These are phyloP conservation scores for Ornithorhynchus anatinus DNA, from an alignment of 2,113 vertebrate species.

Conservation along the genomic window DNA sequence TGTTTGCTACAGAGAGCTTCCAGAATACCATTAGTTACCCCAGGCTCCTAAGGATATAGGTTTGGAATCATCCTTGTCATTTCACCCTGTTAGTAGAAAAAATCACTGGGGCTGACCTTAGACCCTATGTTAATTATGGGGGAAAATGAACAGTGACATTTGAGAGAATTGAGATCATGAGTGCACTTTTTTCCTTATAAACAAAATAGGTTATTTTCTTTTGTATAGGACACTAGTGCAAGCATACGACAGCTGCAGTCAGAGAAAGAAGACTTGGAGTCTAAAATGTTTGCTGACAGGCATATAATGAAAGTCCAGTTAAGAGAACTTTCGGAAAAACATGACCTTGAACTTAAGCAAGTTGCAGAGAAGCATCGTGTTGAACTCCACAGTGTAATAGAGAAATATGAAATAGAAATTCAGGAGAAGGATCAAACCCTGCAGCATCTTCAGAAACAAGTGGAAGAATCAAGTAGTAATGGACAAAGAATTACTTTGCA, in stretches of 20 bases:
- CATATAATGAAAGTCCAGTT: conserved; percentile 90
- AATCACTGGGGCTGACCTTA: too few species aligned
- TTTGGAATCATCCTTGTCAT: too few species aligned
- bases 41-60: too few species aligned
- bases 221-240: conserved; percentile 76
- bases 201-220: background rate
- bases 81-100: too few species aligned
- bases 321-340: conserved; percentile 86
- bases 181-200: too few species aligned
- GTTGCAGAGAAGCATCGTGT: conserved; percentile 60
- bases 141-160: too few species aligned
- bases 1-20: too few species aligned
- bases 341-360: conserved; percentile 71
- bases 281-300: conserved; percentile 88
- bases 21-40: too few species aligned
- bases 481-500: background rate
- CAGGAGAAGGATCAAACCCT: conserved; percentile 71
- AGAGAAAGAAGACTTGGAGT: conserved; percentile 84
- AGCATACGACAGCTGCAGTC: conserved; percentile 73
- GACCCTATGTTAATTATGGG: too few species aligned
- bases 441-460: conserved; percentile 66
- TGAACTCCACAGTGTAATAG: conserved; percentile 65
- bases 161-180: too few species aligned
- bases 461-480: conserved; percentile 65
- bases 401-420: conserved; percentile 74